Percentiles rank a stretch among this genome's conserved stretches.
Conservation (phyloP, 2,888 invertebrate species). For the Acronicta alni region DNA sequence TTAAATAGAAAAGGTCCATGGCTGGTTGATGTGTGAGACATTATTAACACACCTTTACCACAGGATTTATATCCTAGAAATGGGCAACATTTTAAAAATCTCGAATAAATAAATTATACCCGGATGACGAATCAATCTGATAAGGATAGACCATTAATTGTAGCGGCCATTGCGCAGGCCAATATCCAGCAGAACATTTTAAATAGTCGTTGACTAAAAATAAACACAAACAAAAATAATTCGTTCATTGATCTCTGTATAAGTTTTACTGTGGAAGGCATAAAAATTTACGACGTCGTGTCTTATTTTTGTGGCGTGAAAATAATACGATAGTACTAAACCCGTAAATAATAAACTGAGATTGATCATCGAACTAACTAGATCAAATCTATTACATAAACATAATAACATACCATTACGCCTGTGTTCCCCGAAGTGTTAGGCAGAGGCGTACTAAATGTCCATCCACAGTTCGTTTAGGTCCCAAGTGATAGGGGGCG, state of each 20-base stretch:
- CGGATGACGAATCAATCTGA: neutral
- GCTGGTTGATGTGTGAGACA: no score
- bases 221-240: conserved; percentile 2
- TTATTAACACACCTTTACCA: no score
- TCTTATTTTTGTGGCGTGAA: conserved; percentile 24
- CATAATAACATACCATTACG: neutral
- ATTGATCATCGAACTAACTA: conserved; percentile 8
- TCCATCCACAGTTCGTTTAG: no score
- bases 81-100: no score
- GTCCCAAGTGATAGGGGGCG: no score
- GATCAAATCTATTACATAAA: conserved; percentile 4
- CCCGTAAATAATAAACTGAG: conserved; percentile 35
- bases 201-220: conserved; percentile 8
- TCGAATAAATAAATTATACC: no score
- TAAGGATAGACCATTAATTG: neutral
- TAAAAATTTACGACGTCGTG: conserved; percentile 38
- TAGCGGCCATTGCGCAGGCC: neutral
- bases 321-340: conserved; percentile 27
- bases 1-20: no score
- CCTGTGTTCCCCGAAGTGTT: no score
- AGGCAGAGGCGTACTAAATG: no score
- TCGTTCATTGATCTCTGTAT: conserved; percentile 20
- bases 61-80: no score
- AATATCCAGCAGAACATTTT: neutral
- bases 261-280: conserved; percentile 5